Evolutionary conservation across 2,888 invertebrate species (phyloP), one percentile per base, ranked within the genome.

Genomic region (Hoplodrina ambigua): DNA sequence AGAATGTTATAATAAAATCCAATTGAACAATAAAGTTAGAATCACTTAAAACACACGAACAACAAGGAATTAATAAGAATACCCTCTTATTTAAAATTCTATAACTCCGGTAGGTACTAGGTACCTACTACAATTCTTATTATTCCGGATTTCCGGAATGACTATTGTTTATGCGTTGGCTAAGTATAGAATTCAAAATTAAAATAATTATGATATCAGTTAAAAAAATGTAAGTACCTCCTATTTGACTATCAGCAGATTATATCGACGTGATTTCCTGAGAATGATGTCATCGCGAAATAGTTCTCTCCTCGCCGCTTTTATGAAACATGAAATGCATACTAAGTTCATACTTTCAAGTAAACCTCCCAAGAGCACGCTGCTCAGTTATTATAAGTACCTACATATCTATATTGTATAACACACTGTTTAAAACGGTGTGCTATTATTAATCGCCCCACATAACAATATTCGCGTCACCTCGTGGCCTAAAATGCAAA

Each of bases 401-500:
- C 20, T 25, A 55, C 2, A 2, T 13, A 19, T 59, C 59, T 25
- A 25, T 2, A 25, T 25, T 25, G 25, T n/a, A 11, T 37, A 57
- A 52, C 59, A 64, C 52, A 57, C 55, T 20, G 55, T 61, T 78
- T 60, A 62, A 72, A 67, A 25, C 66, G 61, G 72, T 69, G 66
- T 73, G 77, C 13, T 41, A 46, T 76, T 66, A 67, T 72, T 63
- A 71, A 76, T 87, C 77, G 85, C 81, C 83, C 84, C 85, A 87
- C 83, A 85, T 86, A 88, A 86, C 85, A 88, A 89, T 89, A 88
- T 91, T 88, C 86, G 85, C 89, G 88, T 90, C 89, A 87, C 90
- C 87, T 86, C 86, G 87, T 94, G 94, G 91, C 95, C 94, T 94
- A 91, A 91, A 93, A 95, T 95, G 93, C 93, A 94, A 95, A 95